Evolutionary conservation across 2,888 invertebrate genomes (phyloP).

Genomic region (Glaucopsyche alexis): DNA sequence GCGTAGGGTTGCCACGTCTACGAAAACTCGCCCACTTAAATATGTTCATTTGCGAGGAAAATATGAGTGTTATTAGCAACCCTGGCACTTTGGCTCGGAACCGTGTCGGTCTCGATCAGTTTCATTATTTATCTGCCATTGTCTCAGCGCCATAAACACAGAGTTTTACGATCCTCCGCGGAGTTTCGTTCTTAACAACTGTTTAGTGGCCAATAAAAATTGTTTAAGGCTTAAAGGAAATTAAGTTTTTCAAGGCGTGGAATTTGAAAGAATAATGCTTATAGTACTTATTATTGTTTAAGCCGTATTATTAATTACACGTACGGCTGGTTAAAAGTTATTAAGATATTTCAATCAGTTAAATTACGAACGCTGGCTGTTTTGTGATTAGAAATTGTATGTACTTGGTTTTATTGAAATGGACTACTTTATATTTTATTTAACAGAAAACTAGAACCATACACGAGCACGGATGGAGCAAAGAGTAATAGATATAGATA

Average conservation of each 20-base stretch:
- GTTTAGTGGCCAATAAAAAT: constrained; percentile 58
- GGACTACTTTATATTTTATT: too few relatives aligned
- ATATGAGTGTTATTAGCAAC: neutral
- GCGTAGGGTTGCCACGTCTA: constrained; percentile 24
- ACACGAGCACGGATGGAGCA: too few relatives aligned
- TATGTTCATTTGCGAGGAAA: neutral
- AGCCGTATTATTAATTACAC: neutral
- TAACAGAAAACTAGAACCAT: too few relatives aligned
- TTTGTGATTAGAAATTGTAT: neutral
- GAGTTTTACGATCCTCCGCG: constrained; percentile 53
- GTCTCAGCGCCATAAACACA: constrained; percentile 61
- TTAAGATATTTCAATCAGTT: neutral
- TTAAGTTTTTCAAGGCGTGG: constrained; percentile 53
- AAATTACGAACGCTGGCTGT: neutral
- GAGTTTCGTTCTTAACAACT: constrained; percentile 58
- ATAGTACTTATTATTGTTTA: constrained; percentile 27
- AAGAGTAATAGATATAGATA: too few relatives aligned
- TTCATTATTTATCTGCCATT: constrained; percentile 74
- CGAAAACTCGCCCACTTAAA: neutral
- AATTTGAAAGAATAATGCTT: constrained; percentile 28
- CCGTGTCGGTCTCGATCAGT: constrained; percentile 55
- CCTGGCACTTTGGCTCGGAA: constrained; percentile 28
- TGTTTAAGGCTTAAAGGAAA: constrained; percentile 51
- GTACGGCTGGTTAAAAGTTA: neutral
- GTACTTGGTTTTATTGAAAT: too few relatives aligned